Evolutionary conservation across 2,113 vertebrate species (phyloP), one percentile per base, ranked within the genome.

Genomic region (Nyctereutes procyonoides): DNA sequence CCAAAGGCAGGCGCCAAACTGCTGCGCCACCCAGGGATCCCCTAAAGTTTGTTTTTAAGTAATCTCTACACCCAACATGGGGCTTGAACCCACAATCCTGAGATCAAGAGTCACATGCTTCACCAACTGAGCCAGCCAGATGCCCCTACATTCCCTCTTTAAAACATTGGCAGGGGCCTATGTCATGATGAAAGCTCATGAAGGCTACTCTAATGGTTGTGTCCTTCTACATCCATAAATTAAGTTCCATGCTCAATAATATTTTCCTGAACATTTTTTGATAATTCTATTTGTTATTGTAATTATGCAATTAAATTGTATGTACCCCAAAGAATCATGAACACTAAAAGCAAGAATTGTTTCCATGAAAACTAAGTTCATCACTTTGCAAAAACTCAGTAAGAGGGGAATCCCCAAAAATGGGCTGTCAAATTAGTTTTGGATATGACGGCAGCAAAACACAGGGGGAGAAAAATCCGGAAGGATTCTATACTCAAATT

Each of bases 321-420:
- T 69, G 5, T n/a, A 56, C 73, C 55, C 15, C 24, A 53, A 56
- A 86, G 83, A 89, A 71, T 77, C 83, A 94, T 89, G 55, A 90
- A n/a, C 12, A 69, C 62, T 81, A 86, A 95, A 74, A 55, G 2
- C 60, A 86, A 84, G 77, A 95, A 9, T 73, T 80, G 35, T 94
- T 93, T 94, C 56, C 77, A 71, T 88, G 53, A 97, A 93, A 87
- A 87, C 71, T 63, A 96, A 84, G 15, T 51, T 76, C 32, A 60
- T 79, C 10, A 86, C 19, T 91, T 93, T 92, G 30, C 28, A 63
- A 71, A 93, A 43, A 82, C 73, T 89, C 81, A 76, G 0, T 83
- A 69, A 90, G 15, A 16, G 13, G 14, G 3, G 22, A 74, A 53
- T 38, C 4, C 24, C 28, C 32, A 3, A 20, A 85, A 73, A 69